Evolutionary conservation across 2,888 invertebrate genomes (phyloP), one percentile per base, ranked within the genome.

Genomic region (Fissipunctia ypsillon): DNA sequence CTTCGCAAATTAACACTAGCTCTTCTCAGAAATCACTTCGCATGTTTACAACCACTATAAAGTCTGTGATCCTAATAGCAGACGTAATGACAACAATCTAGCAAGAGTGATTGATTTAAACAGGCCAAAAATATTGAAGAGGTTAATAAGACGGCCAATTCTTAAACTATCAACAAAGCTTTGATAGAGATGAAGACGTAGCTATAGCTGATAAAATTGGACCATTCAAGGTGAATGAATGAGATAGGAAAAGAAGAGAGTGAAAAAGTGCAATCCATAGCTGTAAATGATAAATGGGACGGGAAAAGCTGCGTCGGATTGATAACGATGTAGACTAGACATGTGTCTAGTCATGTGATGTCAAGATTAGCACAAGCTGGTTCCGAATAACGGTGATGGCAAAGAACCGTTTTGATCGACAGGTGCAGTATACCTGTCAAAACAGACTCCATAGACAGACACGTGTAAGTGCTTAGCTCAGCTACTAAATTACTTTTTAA

Each of bases 401-500:
- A 9, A 80, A 56, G 48, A 65, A 80, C 64, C 50, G 65, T 68
- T 78, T 67, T 67, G 67, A 69, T 67, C 16, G 75, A 64, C 69
- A 67, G 35, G 50, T 78, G 35, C 3, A 6, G 64, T 68, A n/a
- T 73, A 74, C 64, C 57, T 57, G 83, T 79, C 65, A 72, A 66
- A 66, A 80, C 50, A 54, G 48, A 43, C 31, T 35, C 43, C 63
- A 64, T 28, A 76, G 43, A 60, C 50, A 35, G 25, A 52, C 69
- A 69, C 35, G 52, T 76, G 73, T 57, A 52, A 56, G 43, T 60
- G 57, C 67, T 72, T 64, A 64, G 41, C 63, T 25, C 38, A 59
- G 77, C 56, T 69, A 78, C 64, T 45, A 70, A 60, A 75, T 75
- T 63, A 83, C 59, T 64, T 64, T 84, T 78, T 77, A 82, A 71